A percentile compares a stretch with the other conserved stretches of the same genome.
These are phyloP conservation scores for Hipparchia sbordonii DNA, from an alignment of 2,888 invertebrate genomes.

Conservation along the genomic window DNA sequence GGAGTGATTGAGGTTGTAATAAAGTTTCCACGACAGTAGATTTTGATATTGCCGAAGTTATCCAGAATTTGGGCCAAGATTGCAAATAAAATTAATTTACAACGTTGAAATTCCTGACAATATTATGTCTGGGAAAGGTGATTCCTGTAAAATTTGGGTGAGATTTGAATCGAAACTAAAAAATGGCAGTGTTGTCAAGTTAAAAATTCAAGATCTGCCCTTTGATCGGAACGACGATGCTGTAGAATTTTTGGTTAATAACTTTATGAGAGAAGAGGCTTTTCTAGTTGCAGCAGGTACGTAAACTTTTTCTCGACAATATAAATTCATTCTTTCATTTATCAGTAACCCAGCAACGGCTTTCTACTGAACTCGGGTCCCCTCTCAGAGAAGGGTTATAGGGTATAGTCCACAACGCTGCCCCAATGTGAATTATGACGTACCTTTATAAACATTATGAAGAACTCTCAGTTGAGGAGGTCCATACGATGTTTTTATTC, in stretches of 20 bases:
- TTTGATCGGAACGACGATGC: constrained; percentile 11
- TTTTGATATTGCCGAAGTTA: not conserved
- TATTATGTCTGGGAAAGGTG: not conserved
- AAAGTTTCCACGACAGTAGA: no score
- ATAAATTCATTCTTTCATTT: no score
- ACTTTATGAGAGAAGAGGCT: constrained; percentile 23
- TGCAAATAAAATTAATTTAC: not conserved
- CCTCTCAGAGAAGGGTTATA: no score
- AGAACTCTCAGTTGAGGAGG: no score
- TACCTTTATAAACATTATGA: no score
- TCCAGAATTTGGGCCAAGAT: not conserved
- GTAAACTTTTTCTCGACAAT: not conserved
- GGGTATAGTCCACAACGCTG: no score
- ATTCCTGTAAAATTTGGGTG: constrained; percentile 14
- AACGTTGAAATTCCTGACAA: not conserved
- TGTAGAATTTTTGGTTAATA: constrained; percentile 7
- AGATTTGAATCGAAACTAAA: constrained; percentile 17
- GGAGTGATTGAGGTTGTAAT: no score
- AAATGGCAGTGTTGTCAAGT: constrained; percentile 21
- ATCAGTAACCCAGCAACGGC: no score
- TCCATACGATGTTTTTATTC: no score
- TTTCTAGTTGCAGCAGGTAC: constrained; percentile 26
- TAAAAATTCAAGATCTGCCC: constrained; percentile 28
- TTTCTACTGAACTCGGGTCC: no score
- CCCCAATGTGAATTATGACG: no score